Conservation (phyloP, 92 coral and sea anemone species). For the Hydrozoanthus gracilis region DNA sequence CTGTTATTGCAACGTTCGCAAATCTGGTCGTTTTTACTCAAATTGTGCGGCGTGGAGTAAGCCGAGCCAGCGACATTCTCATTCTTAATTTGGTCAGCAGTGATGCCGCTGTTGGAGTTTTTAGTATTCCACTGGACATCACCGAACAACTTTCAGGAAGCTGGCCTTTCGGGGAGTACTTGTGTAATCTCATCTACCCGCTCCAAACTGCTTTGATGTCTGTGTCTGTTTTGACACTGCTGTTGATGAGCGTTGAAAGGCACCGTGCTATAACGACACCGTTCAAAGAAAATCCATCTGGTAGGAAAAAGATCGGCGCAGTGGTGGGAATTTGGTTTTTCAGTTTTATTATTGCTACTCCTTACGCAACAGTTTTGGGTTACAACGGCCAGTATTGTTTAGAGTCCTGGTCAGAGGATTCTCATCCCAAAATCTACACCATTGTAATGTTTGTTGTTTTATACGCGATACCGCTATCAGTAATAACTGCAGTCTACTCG, state of each 20-base stretch:
- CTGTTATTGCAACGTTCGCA: conserved; percentile 14
- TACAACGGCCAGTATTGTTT: conserved; percentile 36
- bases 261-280: conserved; percentile 69
- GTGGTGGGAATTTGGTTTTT: conserved; percentile 55
- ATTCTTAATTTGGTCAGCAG: conserved; percentile 69
- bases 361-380: conserved; percentile 57
- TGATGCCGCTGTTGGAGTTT: conserved; percentile 58
- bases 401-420: conserved; percentile 64
- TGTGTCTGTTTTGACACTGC: conserved; percentile 61
- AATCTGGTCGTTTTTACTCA: conserved; percentile 8
- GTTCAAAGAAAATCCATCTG: conserved; percentile 54
- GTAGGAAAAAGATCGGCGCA: conserved; percentile 25
- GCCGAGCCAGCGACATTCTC: conserved; percentile 63
- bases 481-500: conserved; percentile 64
- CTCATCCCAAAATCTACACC: conserved; percentile 61
- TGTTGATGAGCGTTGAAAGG: conserved; percentile 71
- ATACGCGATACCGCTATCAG: conserved; percentile 71
- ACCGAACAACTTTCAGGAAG: conserved; percentile 40
- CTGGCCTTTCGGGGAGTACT: conserved; percentile 69
- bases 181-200: conserved; percentile 72
- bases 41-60: conserved; percentile 43
- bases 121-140: conserved; percentile 72
- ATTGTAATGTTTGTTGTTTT: conserved; percentile 65
- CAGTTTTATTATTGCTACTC: conserved; percentile 51
- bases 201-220: conserved; percentile 67